These are phyloP conservation scores for Apis cerana DNA, from an alignment of 1,140 invertebrate species.

Conservation along the genomic window DNA sequence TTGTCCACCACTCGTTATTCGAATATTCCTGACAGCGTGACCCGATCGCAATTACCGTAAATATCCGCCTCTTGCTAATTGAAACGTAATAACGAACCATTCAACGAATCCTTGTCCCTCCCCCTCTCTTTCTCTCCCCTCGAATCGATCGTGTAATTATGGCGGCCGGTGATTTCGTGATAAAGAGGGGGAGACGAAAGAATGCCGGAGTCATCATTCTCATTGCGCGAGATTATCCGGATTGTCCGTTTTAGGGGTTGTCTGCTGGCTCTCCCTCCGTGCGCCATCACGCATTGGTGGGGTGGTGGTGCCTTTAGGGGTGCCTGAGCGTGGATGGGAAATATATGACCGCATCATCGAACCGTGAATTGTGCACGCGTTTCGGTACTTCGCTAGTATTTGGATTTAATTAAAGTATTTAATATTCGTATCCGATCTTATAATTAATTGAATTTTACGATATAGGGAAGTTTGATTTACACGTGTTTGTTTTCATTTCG, in stretches of 20 bases:
- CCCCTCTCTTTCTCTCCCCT: no score
- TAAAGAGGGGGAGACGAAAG: background rate
- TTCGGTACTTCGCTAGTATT: no score
- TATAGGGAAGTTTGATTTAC: no score
- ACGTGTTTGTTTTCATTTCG: no score
- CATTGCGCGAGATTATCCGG: conserved; percentile 48
- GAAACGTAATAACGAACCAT: conserved; percentile 65
- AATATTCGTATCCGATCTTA: no score
- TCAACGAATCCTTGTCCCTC: background rate
- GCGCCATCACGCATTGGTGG: background rate
- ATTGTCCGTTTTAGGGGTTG: conserved; percentile 35
- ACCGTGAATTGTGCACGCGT: background rate
- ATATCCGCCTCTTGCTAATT: conserved; percentile 45
- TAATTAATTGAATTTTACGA: no score
- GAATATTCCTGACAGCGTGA: conserved; percentile 28
- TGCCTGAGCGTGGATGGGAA: background rate
- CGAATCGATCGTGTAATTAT: conserved; percentile 35
- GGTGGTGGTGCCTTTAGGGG: background rate
- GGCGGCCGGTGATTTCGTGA: conserved; percentile 33
- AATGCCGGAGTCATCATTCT: conserved; percentile 43
- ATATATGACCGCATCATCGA: background rate
- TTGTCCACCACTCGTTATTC: conserved; percentile 9
- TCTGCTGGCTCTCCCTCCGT: background rate
- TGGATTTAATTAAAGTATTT: no score
- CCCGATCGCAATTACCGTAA: conserved; percentile 43